A percentile compares a stretch with the other conserved stretches of the same genome.
Evolutionary conservation across 2,113 vertebrate genomes (phyloP).

Genomic region (Dryoscopus gambensis): DNA sequence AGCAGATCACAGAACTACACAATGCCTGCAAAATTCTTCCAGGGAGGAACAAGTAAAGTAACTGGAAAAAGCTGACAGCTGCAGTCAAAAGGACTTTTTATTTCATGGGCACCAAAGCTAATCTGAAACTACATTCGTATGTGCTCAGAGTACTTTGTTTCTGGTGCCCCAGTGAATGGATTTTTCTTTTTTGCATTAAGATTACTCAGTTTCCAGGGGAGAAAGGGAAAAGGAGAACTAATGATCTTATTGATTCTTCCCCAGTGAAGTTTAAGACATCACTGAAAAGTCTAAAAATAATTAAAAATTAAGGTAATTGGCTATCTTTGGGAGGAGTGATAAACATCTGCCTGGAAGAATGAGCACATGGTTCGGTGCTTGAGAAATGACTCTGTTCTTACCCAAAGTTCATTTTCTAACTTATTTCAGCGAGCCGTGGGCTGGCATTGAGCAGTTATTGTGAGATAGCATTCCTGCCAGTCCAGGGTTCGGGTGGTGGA

Average conservation of each 20-base stretch:
- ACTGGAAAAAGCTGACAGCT: not conserved
- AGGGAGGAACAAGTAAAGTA: not conserved
- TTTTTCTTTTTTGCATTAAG: not conserved
- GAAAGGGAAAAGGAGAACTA: not conserved
- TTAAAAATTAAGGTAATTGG: not conserved
- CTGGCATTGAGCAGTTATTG: not conserved
- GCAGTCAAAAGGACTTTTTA: not conserved
- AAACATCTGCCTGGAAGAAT: not conserved
- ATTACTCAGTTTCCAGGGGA: not conserved
- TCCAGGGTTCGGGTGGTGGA: fast-evolving
- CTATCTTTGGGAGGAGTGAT: not conserved
- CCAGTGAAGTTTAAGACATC: not conserved
- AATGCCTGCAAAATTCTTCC: not conserved
- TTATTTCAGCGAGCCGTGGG: not conserved
- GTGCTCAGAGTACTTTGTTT: not conserved
- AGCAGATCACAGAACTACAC: not conserved
- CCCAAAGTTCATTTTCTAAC: not conserved
- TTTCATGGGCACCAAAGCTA: not conserved
- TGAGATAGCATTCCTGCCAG: fast-evolving
- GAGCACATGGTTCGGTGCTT: not conserved
- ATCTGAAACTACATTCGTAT: not conserved
- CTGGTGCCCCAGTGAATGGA: not conserved
- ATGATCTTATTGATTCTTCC: not conserved
- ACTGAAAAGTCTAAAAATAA: not conserved
- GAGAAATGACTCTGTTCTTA: not conserved